Conservation (phyloP, 2,888 invertebrate genomes). For the Pollenia angustigena region DNA sequence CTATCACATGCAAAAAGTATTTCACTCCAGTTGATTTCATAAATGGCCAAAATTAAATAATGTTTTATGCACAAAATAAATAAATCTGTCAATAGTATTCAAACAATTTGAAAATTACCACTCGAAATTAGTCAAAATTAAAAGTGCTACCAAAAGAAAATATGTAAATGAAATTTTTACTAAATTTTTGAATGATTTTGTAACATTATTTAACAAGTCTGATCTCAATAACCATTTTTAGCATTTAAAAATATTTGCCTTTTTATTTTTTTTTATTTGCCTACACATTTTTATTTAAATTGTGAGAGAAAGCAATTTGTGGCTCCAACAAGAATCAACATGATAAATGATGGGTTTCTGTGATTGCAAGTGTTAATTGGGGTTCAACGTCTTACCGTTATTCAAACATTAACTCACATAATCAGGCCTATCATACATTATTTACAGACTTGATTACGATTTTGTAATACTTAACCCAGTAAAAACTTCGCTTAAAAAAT, state of each 20-base stretch:
- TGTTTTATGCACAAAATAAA: not conserved
- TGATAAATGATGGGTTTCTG: not conserved
- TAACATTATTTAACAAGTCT: not conserved
- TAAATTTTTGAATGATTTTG: not conserved
- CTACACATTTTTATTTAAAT: not conserved
- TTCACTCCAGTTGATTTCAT: not conserved
- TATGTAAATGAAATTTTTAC: not conserved
- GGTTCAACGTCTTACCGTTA: constrained; percentile 4
- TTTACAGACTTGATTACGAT: no score
- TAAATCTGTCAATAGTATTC: not conserved
- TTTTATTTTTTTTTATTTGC: not conserved
- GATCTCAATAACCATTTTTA: not conserved
- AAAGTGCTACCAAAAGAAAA: not conserved
- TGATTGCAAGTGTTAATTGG: not conserved
- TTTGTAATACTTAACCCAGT: no score
- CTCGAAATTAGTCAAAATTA: not conserved
- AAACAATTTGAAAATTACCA: not conserved
- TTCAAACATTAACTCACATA: not conserved
- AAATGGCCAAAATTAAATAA: not conserved
- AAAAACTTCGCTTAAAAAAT: no score
- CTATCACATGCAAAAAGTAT: constrained; percentile 1
- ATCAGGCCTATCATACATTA: no score
- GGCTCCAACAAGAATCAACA: not conserved
- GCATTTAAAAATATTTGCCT: not conserved
- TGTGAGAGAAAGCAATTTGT: not conserved